These are phyloP conservation scores for Dendrolimus kikuchii DNA, from an alignment of 1,140 invertebrate species.

Conservation along the genomic window DNA sequence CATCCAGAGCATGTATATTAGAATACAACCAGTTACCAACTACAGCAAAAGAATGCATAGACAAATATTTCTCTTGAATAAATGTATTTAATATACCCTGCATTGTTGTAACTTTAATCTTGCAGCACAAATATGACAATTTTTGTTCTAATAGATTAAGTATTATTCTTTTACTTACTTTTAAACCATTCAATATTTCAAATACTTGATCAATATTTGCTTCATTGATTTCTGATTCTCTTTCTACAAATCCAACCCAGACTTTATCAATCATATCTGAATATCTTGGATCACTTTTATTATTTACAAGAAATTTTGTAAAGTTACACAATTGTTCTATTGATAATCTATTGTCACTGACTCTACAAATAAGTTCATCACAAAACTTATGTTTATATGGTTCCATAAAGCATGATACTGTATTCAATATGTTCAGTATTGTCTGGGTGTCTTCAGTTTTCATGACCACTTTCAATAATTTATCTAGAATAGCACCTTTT, in stretches of 20 bases:
- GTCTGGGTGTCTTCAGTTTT: conserved; percentile 63
- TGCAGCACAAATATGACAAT: conserved; percentile 73
- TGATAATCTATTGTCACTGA: conserved; percentile 74
- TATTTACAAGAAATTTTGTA: conserved; percentile 60
- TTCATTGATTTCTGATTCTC: conserved; percentile 74
- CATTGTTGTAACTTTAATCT: conserved; percentile 72
- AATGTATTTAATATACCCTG: conserved; percentile 73
- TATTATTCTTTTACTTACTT: conserved; percentile 76
- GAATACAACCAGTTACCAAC: conserved; percentile 75
- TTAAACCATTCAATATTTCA: conserved; percentile 73
- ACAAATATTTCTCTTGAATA: conserved; percentile 55
- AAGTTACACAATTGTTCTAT: conserved; percentile 77
- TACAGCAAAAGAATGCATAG: conserved; percentile 64
- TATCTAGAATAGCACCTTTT: conserved; percentile 60
- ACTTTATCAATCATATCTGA: conserved; percentile 75
- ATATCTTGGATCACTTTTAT: conserved; percentile 62
- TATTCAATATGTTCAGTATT: conserved; percentile 57
- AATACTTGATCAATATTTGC: conserved; percentile 75
- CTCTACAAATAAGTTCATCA: conserved; percentile 75
- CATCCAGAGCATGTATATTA: conserved; percentile 75
- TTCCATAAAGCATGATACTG: conserved; percentile 56
- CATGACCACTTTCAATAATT: conserved; percentile 58
- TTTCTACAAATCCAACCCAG: conserved; percentile 79
- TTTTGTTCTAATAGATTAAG: conserved; percentile 76
- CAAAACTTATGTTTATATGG: conserved; percentile 73